Evolutionary conservation across 2,113 vertebrate genomes (phyloP), one percentile per base, ranked within the genome.

Genomic region (Pachyramphus minor): DNA sequence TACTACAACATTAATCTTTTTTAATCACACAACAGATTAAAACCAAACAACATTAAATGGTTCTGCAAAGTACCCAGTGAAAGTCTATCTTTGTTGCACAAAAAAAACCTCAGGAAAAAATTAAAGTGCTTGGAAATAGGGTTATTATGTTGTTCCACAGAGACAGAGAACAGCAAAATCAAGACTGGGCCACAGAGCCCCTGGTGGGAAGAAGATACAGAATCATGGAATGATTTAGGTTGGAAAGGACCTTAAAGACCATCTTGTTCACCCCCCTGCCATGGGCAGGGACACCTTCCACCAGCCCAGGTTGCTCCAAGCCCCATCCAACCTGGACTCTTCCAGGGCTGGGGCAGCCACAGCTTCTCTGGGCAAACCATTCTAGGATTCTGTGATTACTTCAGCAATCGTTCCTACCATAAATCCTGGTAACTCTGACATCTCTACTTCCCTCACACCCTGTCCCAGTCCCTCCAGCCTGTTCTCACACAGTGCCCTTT

Each of bases 1-100:
- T 96, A 86, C 95, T 94, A 94, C 88, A 93, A 94, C 95, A 95
- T 96, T 96, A 92, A 97, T 96, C 96, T 97, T 84, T 95, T 96
- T 96, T 97, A 96, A 95, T 97, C 90, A 94, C 93, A 86, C 73
- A 90, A 60, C 93, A 96, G 90, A 96, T 96, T 95, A 96, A 96
- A 96, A 93, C 2, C 96, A 97, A 96, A 95, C 87, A 87, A 88
- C 83, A 68, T 86, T 86, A 93, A 93, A 88, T 22, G 92, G 72
- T 87, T 94, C 68, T 58, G 53, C 85, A 92, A 96, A 89, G 64
- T 42, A 90, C 64, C 0, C 0, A 83, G 68, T 67, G 56, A 92
- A 96, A 94, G 76, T 59, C 75, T 89, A 6, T 64, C 85, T 94
- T 52, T 72, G 72, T 31, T 78, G 69, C 28, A 84, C 35, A 59